phyloP scores from a whole-genome alignment of 2,888 invertebrate genomes.

The Timema podura region DNA sequence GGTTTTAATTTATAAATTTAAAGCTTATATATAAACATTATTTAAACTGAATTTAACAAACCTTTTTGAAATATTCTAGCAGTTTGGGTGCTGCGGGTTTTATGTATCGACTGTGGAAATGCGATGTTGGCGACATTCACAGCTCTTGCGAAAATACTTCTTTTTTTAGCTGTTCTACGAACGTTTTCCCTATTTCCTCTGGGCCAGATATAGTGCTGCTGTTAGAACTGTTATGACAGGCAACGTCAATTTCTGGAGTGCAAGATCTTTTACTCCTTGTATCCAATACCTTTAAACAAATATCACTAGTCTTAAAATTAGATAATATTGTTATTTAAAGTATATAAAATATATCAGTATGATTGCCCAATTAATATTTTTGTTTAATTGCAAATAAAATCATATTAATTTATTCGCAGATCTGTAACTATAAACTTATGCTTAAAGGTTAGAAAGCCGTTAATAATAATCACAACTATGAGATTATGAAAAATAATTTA shows the following conservation, averaged over 20 bases:
- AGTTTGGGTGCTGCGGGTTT: constrained; percentile 46
- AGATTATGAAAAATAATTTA: too few relatives aligned
- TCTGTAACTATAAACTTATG: too few relatives aligned
- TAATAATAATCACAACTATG: too few relatives aligned
- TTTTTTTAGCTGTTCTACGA: constrained; percentile 53
- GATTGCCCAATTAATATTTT: too few relatives aligned
- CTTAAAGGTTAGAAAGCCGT: too few relatives aligned
- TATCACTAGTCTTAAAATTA: too few relatives aligned
- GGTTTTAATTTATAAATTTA: too few relatives aligned
- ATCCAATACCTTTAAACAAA: constrained; percentile 42
- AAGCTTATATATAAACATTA: too few relatives aligned
- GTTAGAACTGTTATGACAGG: constrained; percentile 75
- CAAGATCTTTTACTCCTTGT: constrained; percentile 39
- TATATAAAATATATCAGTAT: too few relatives aligned
- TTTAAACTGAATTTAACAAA: constrained; percentile 19
- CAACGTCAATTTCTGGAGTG: constrained; percentile 64
- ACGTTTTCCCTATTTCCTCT: constrained; percentile 54
- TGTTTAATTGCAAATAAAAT: too few relatives aligned
- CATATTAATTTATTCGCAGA: too few relatives aligned
- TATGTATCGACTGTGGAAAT: constrained; percentile 39
- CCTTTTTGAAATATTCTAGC: constrained; percentile 44
- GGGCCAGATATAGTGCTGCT: constrained; percentile 78
- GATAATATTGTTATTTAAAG: too few relatives aligned
- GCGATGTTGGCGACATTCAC: constrained; percentile 38
- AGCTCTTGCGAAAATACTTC: constrained; percentile 35